Evolutionary conservation across 2,888 invertebrate species (phyloP), one percentile per base, ranked within the genome.

Genomic region (Zaprionus bogoriensis): DNA sequence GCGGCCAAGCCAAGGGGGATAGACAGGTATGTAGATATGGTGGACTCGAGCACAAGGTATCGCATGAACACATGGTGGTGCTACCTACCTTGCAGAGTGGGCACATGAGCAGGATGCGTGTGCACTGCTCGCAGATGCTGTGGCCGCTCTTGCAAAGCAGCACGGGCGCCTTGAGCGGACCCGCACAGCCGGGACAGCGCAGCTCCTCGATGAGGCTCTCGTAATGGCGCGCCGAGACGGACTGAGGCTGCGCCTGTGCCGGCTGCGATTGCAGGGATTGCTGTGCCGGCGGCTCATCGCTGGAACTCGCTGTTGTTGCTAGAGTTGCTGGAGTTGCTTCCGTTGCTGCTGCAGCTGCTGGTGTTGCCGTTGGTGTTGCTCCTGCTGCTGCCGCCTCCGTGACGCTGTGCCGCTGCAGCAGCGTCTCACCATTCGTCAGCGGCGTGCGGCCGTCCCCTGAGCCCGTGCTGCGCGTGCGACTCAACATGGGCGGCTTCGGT

Each of bases 171-270:
- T 87, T 88, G 89, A 91, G 90, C 39, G 90, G 90, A 12, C 77
- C 84, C 2, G 90, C 89, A 60, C 91, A 91, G 32, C 91, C 91
- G 2, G 91, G 91, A 77, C 91, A 91, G 39, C 90, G 88, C 5
- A 91, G 68, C 61, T 91, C 90, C 59, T 90, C 90, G 23, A 91
- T 86, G 12, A 91, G 60, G 6, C 89, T 87, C 67, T 91, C 90
- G 54, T 91, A 91, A 51, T 90, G 90, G 20, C 69, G 69, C 2
- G 63, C 65, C 4, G 81, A 75, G 0, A 74, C 20, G n/a, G n/a
- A n/a, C n/a, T n/a, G n/a, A n/a, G n/a, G 61, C 42, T 1, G 62
- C 48, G 3, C 63, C n/a, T n/a, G 46, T 27, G 30, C 17, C 0
- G 55, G 47, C 25, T 32, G 32, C 7, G 19, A 25, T 27, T 19